Conservation (phyloP, 1,140 invertebrate genomes). For the Antheraea pernyi region DNA sequence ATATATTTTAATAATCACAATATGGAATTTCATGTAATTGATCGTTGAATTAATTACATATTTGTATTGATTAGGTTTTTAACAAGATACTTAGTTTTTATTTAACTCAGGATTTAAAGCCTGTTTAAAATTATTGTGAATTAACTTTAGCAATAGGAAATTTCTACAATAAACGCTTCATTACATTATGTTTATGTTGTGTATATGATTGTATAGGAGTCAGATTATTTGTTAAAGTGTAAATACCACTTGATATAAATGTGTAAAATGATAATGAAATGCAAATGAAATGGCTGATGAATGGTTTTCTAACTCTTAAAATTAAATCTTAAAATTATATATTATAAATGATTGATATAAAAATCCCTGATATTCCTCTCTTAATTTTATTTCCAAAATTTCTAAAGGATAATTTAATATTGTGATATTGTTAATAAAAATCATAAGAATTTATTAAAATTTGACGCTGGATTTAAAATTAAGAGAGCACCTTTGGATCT, state of each 20-base stretch:
- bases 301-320: slow-evolving; percentile 19
- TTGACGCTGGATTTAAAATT: slow-evolving; percentile 28
- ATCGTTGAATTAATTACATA: background rate
- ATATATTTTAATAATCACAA: slow-evolving; percentile 28
- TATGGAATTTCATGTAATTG: background rate
- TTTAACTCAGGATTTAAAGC: background rate
- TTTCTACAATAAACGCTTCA: background rate
- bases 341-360: slow-evolving; percentile 15
- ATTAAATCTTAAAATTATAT: slow-evolving; percentile 17
- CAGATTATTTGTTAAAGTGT: background rate
- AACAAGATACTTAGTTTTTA: background rate
- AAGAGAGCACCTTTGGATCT: slow-evolving; percentile 54
- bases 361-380: slow-evolving; percentile 16
- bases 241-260: slow-evolving; percentile 2
- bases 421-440: background rate
- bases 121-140: too few relatives aligned
- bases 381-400: slow-evolving; percentile 5
- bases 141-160: too few relatives aligned
- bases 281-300: slow-evolving; percentile 29
- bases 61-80: background rate
- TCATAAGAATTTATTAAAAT: background rate
- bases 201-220: slow-evolving; percentile 1
- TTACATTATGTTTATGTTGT: background rate
- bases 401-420: background rate
- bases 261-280: slow-evolving; percentile 19